Base-by-base conservation (phyloP, 2,113 vertebrate genomes). In the Pygoscelis adeliae region DNA sequence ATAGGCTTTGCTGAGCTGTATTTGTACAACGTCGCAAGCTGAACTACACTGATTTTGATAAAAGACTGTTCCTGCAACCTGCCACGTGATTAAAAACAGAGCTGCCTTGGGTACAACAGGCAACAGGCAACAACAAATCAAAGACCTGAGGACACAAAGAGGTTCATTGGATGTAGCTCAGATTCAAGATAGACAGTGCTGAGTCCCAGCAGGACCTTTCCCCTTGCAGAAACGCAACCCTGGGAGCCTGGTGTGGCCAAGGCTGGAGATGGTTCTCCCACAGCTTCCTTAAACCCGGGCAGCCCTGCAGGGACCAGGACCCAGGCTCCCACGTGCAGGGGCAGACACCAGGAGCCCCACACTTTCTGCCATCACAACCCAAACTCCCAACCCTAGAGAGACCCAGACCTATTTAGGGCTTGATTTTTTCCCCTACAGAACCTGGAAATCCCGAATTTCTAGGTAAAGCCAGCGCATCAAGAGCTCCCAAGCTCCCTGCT, bases 1-100 rank as follows among this genome's bases (percentile, higher is more conserved):
- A 53, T 15, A n/a, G 38, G 61, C 36, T 93, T 87, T 59, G 21
- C 65, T 53, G 55, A 83, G 49, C 18, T 69, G 16, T 30, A 58
- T 58, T 58, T 67, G 47, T 52, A 52, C 36, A 29, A 26, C 1
- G 0, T 12, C 1, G 1, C 0, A 2, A 74, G 23, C 30, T 49
- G n/a, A 58, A 63, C 66, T 30, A 58, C 1, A 2, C 9, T 44
- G 14, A 59, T 84, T 87, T 88, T 61, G 47, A 88, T 32, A 40
- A 61, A 84, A 93, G 44, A 76, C 46, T 50, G 27, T 15, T 78
- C 52, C 65, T 72, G 40, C 23, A 80, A 50, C 56, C 78, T 81
- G 62, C 15, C 19, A n/a, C 4, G 3, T 32, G 62, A 76, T 76
- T 84, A 21, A 76, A 90, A 88, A 27, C 50, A 71, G 61, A 70